These are phyloP conservation scores for Champsocephalus gunnari DNA, from an alignment of 2,797 vertebrate species.

Conservation along the genomic window DNA sequence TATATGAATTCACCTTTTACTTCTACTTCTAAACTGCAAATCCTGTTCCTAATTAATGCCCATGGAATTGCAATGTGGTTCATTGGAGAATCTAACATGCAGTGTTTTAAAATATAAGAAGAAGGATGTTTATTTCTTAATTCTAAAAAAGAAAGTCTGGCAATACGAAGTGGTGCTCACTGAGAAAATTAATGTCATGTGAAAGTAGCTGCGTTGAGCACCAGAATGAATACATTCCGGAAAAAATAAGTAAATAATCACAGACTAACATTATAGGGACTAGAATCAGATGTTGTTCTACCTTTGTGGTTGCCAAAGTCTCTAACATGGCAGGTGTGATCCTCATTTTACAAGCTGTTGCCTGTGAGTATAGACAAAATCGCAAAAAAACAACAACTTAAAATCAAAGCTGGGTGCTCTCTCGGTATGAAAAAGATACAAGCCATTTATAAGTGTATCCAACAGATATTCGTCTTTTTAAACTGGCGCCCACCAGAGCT, in stretches of 20 bases:
- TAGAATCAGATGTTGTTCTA: background rate
- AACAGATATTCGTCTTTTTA: background rate
- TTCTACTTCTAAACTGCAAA: background rate
- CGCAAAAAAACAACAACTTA: no score
- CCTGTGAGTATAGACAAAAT: no score
- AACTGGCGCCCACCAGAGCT: background rate
- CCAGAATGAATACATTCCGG: background rate
- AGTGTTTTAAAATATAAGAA: background rate
- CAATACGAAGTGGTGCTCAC: background rate
- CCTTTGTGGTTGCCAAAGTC: background rate
- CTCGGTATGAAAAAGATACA: no score
- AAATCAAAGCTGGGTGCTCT: no score
- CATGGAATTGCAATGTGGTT: background rate
- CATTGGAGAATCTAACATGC: background rate
- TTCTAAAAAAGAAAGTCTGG: background rate
- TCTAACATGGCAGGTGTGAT: background rate
- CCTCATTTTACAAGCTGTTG: slow-evolving; percentile 10
- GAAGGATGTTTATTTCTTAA: background rate
- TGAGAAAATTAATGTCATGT: background rate
- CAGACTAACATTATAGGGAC: background rate
- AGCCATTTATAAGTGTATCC: no score
- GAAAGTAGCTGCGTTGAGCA: slow-evolving; percentile 5
- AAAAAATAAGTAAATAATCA: background rate
- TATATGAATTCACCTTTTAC: background rate
- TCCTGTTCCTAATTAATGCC: background rate